phyloP scores from a whole-genome alignment of 1,140 invertebrate species.

The Dendroctonus ponderosae region DNA sequence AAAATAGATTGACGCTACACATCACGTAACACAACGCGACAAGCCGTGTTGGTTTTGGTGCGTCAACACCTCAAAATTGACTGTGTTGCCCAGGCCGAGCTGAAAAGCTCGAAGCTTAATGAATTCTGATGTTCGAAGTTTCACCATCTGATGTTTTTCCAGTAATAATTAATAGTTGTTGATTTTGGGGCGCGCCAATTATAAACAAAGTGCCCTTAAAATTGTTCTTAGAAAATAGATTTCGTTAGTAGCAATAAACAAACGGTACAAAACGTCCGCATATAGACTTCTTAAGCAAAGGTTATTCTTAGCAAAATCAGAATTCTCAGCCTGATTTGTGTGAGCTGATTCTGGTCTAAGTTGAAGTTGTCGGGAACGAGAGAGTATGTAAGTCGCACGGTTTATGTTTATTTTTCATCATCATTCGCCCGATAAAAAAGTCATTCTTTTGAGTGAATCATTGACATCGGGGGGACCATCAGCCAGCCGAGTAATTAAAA shows the following conservation, averaged over 20 bases:
- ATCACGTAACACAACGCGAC: no score
- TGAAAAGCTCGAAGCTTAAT: slow-evolving; percentile 8
- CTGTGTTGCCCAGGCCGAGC: not conserved
- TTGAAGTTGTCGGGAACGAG: slow-evolving; percentile 1
- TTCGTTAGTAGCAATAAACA: not conserved
- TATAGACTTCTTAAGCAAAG: no score
- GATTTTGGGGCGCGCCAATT: not conserved
- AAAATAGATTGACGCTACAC: no score
- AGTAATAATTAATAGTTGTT: not conserved
- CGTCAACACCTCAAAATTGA: no score
- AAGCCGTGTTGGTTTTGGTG: no score
- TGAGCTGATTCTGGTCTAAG: not conserved
- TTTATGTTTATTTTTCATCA: not conserved
- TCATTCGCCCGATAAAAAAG: slow-evolving; percentile 3
- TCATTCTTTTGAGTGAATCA: not conserved
- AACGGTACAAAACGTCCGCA: not conserved
- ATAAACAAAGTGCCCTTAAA: not conserved
- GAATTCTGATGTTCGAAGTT: slow-evolving; percentile 3
- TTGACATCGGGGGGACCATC: not conserved
- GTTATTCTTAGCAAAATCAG: not conserved
- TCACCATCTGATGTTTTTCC: not conserved
- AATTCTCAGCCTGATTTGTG: not conserved
- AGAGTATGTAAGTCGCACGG: not conserved
- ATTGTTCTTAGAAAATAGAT: not conserved
- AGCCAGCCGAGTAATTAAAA: slow-evolving; percentile 19